Evolutionary conservation across 2,888 invertebrate species (phyloP).

Genomic region (Syritta pipiens): DNA sequence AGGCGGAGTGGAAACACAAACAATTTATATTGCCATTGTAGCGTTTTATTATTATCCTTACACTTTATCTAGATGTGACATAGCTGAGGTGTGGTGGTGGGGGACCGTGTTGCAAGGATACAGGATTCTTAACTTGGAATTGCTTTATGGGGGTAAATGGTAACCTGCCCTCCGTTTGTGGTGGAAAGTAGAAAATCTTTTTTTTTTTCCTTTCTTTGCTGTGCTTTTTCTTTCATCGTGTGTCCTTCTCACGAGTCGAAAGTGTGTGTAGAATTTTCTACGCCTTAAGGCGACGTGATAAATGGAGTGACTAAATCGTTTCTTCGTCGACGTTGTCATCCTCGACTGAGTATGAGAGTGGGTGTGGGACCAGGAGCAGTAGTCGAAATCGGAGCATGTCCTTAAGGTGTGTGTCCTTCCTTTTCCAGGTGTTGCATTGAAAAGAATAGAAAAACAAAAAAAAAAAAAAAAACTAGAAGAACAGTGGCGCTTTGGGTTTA

Average conservation of each 20-base stretch:
- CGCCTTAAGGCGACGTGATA: slow-evolving; percentile 65
- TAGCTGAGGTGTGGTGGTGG: too few species aligned
- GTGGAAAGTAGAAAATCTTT: too few species aligned
- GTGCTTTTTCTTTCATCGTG: slow-evolving; percentile 15
- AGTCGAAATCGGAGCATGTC: slow-evolving; percentile 41
- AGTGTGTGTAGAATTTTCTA: slow-evolving; percentile 47
- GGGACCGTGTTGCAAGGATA: too few species aligned
- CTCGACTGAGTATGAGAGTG: too few species aligned
- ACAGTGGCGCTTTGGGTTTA: slow-evolving; percentile 4
- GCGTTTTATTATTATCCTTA: slow-evolving; percentile 67
- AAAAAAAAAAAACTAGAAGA: not conserved
- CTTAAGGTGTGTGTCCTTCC: slow-evolving; percentile 53
- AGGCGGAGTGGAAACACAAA: slow-evolving; percentile 36
- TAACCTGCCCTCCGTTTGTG: not conserved
- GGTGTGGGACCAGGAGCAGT: too few species aligned
- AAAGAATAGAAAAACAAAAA: not conserved
- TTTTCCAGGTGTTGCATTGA: slow-evolving; percentile 40
- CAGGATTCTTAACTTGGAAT: slow-evolving; percentile 32
- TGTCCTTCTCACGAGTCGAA: slow-evolving; percentile 1
- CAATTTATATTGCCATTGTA: slow-evolving; percentile 65
- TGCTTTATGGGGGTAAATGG: slow-evolving; percentile 43
- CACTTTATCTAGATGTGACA: slow-evolving; percentile 66
- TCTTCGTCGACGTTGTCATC: slow-evolving; percentile 42
- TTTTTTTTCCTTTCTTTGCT: not conserved
- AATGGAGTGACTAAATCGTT: slow-evolving; percentile 69